Base-by-base conservation (phyloP, 64 coral and sea anemone genomes). In the Pachyseris speciosa region DNA sequence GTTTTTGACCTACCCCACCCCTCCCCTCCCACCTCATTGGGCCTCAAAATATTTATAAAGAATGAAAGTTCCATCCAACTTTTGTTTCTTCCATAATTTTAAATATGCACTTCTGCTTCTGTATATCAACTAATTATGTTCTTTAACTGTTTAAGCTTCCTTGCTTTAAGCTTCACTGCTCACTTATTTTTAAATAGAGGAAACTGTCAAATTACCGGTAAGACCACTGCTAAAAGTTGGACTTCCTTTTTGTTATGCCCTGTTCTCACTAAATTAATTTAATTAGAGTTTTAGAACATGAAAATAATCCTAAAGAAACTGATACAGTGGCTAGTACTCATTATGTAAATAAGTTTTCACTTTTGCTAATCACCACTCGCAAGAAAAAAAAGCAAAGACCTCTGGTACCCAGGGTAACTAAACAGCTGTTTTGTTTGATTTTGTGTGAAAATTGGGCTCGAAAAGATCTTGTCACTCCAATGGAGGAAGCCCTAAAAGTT, bases 291-390 rank as follows among this genome's bases (percentile, higher is more conserved):
- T 55, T 55, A 55, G 51, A 20, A 17, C 51, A 55, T 55, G 51
- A 55, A 55, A 55, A 55, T 55, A 12, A 55, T 55, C 10, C 51
- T 55, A 55, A 55, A 55, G 51, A 55, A 55, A 55, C 51, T 55
- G 51, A 55, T 55, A 55, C 8, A 20, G 51, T 64, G 25, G 61
- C 27, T 64, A 64, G 61, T 30, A 64, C 61, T 26, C 26, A 64
- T 25, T 64, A 64, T 64, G 61, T n/a, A 64, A 64, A 64, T 22
- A 64, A 28, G 61, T 64, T 64, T 64, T 64, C 61, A 64, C 61
- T 64, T 64, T 64, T 64, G 61, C 22, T 64, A 64, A 26, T 22
- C n/a, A 28, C 61, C 61, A 64, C 61, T 26, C 27, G 22, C 10
- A 64, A 64, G 20, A n/a, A 10, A 64, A 64, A 64, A 64, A 64